Evolutionary conservation across 2,113 vertebrate species (phyloP).

Genomic region (Myotis davidii): DNA sequence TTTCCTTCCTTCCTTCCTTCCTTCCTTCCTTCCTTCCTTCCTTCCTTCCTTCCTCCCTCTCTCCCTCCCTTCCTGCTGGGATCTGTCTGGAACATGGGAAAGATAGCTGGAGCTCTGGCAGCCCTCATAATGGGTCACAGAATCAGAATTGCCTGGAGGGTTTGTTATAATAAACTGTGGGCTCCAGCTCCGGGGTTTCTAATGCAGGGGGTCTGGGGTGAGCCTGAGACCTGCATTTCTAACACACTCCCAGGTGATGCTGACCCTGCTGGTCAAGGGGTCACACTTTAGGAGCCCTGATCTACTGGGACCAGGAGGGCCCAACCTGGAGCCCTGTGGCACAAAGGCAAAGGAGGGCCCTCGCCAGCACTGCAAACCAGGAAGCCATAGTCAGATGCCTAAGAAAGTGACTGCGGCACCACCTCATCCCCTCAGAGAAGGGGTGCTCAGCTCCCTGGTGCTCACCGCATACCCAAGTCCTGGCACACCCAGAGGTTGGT

Average conservation of each 20-base stretch:
- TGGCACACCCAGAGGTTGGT: rapidly evolving
- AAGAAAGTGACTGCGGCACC: neutral
- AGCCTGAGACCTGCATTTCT: neutral
- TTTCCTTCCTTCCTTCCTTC: neutral
- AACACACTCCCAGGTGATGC: too few relatives aligned
- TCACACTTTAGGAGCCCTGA: neutral
- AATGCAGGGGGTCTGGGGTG: neutral
- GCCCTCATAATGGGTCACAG: neutral
- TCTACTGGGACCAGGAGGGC: neutral
- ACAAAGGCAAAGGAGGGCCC: neutral
- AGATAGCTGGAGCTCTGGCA: neutral
- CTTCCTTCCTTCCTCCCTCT: neutral
- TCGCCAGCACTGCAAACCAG: neutral
- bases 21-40: rapidly evolving
- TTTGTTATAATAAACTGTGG: neutral
- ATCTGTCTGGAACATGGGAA: neutral
- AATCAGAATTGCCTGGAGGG: neutral
- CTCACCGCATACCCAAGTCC: neutral
- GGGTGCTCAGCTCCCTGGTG: too few relatives aligned
- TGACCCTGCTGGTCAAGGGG: too few relatives aligned
- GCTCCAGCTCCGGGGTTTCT: neutral
- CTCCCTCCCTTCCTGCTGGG: neutral
- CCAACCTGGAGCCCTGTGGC: neutral
- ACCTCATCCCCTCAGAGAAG: too few relatives aligned
- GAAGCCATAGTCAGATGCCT: neutral